A percentile compares a stretch with the other conserved stretches of the same genome.
phyloP scores from a whole-genome alignment of 2,113 vertebrate species.

The Pseudolaguvia tuberculata region DNA sequence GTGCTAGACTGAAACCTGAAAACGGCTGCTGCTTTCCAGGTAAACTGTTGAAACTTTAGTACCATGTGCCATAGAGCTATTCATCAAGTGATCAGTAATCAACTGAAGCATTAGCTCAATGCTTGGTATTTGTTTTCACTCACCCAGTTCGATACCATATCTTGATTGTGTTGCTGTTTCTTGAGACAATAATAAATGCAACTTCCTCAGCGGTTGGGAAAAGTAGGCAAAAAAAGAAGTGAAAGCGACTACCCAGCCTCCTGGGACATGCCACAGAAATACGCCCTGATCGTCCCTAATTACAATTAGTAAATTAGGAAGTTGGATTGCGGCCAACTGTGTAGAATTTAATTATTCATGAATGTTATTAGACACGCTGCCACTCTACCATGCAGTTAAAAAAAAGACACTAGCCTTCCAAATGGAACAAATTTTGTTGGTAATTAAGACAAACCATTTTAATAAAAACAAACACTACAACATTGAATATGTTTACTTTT shows the following conservation, averaged over 20 bases:
- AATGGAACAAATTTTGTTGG: conserved; percentile 56
- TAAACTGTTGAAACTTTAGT: conserved; percentile 47
- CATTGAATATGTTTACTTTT: not conserved
- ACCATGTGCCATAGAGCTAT: conserved; percentile 53
- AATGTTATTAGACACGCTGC: conserved; percentile 62
- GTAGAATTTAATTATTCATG: conserved; percentile 70
- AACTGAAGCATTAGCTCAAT: conserved; percentile 61
- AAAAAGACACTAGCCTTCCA: conserved; percentile 69
- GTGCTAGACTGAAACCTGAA: conserved; percentile 29
- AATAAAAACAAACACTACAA: not conserved
- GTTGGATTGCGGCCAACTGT: conserved; percentile 66
- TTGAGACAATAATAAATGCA: not conserved
- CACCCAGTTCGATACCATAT: conserved; percentile 58
- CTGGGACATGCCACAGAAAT: conserved; percentile 41
- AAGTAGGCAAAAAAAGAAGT: conserved; percentile 17
- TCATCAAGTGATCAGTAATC: conserved; percentile 65
- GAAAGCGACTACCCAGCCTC: conserved; percentile 27
- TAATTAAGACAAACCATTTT: conserved; percentile 16
- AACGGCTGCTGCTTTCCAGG: conserved; percentile 25
- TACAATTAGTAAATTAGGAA: conserved; percentile 71
- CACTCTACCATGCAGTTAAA: conserved; percentile 21
- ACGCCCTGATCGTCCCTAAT: conserved; percentile 61
- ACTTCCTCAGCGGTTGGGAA: not conserved
- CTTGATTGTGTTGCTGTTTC: conserved; percentile 40
- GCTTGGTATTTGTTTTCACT: conserved; percentile 52